Percentiles rank a stretch among this genome's conserved stretches.
Evolutionary conservation across 2,888 invertebrate genomes (phyloP).

Genomic region (Hymenopus coronatus): DNA sequence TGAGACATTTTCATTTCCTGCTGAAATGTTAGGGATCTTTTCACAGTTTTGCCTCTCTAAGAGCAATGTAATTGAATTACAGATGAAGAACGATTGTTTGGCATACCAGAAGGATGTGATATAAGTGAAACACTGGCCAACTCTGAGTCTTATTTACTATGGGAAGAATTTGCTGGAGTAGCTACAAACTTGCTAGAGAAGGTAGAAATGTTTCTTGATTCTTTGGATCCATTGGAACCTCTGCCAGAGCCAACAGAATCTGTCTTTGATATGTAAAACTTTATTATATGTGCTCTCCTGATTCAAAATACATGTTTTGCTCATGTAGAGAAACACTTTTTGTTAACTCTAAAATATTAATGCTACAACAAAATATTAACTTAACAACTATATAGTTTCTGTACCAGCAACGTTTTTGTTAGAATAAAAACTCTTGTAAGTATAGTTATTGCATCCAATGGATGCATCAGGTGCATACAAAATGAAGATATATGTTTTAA

Average conservation of each 20-base stretch:
- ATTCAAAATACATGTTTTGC: neutral
- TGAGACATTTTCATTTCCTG: too few relatives aligned
- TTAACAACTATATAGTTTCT: neutral
- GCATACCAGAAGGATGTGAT: conserved; percentile 47
- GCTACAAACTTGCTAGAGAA: conserved; percentile 71
- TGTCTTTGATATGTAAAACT: neutral
- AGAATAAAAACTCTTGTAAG: neutral
- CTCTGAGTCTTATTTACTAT: conserved; percentile 51
- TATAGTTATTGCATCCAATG: neutral
- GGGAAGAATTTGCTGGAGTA: conserved; percentile 74
- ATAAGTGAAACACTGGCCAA: conserved; percentile 48
- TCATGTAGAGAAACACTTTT: neutral
- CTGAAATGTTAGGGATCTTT: too few relatives aligned
- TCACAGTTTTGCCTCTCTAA: conserved; percentile 3
- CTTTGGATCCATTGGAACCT: conserved; percentile 24
- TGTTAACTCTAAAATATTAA: neutral
- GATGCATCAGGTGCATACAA: neutral
- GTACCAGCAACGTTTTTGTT: neutral
- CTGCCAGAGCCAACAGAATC: neutral
- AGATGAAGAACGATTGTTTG: conserved; percentile 60
- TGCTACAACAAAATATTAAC: neutral
- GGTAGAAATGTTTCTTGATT: conserved; percentile 46
- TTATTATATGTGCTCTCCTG: neutral
- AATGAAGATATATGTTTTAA: neutral
- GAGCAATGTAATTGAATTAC: conserved; percentile 34